Evolutionary conservation across 2,113 vertebrate genomes (phyloP).

Genomic region (Procavia capensis): DNA sequence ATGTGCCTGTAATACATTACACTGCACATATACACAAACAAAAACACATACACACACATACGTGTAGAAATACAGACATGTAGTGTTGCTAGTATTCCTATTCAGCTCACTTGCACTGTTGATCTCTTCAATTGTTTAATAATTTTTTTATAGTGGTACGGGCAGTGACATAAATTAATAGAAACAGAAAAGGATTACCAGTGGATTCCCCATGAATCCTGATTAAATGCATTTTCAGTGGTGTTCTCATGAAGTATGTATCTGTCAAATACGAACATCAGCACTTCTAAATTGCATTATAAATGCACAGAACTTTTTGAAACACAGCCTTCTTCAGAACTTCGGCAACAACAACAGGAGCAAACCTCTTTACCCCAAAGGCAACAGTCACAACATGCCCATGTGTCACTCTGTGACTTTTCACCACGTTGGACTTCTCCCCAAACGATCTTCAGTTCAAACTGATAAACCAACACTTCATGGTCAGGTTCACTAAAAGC

Average conservation of each 20-base stretch:
- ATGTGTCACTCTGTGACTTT: neutral
- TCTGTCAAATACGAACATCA: constrained; percentile 44
- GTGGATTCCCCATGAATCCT: constrained; percentile 60
- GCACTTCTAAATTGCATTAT: constrained; percentile 15
- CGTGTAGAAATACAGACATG: neutral
- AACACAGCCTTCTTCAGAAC: constrained; percentile 33
- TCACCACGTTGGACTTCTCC: neutral
- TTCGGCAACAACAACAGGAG: neutral
- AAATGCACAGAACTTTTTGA: neutral
- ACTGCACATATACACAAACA: neutral
- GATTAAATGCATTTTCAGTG: constrained; percentile 54
- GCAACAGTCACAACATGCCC: neutral
- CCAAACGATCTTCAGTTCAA: neutral
- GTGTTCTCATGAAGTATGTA: constrained; percentile 55
- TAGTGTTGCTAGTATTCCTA: neutral
- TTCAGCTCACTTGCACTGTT: neutral
- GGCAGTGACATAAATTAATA: constrained; percentile 37
- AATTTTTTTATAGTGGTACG: neutral
- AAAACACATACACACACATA: neutral
- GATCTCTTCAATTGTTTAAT: neutral
- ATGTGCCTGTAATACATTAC: neutral
- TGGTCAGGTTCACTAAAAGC: neutral
- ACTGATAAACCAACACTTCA: neutral
- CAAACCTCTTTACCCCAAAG: neutral
- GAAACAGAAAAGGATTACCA: constrained; percentile 68